phyloP scores from a whole-genome alignment of 2,113 vertebrate genomes.

The Anoplopoma fimbria region DNA sequence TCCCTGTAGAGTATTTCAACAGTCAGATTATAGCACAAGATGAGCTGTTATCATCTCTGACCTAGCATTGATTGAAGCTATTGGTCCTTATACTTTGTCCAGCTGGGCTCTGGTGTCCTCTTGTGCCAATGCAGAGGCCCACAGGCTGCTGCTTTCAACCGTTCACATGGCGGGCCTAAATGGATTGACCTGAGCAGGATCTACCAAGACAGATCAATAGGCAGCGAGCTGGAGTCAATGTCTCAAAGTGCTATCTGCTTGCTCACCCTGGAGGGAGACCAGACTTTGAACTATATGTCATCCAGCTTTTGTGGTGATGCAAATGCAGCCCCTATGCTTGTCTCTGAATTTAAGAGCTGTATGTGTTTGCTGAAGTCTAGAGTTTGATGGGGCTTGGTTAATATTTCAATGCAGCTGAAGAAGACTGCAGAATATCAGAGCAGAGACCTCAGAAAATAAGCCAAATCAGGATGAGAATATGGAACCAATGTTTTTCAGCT shows the following conservation, averaged over 20 bases:
- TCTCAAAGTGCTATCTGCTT: constrained; percentile 49
- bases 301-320: constrained; percentile 28
- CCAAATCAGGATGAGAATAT: constrained; percentile 2
- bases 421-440: constrained; percentile 15
- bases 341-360: constrained; percentile 17
- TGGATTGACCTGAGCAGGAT: constrained; percentile 68
- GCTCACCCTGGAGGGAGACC: not conserved
- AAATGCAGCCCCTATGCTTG: constrained; percentile 28
- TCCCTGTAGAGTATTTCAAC: constrained; percentile 35
- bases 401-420: constrained; percentile 56
- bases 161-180: constrained; percentile 38
- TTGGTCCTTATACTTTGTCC: constrained; percentile 48
- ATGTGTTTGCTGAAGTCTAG: constrained; percentile 34
- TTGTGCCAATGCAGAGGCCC: not conserved
- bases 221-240: constrained; percentile 36
- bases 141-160: constrained; percentile 33
- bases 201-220: constrained; percentile 62
- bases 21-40: constrained; percentile 56
- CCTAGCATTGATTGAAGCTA: constrained; percentile 55
- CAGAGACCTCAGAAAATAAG: not conserved
- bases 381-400: constrained; percentile 49
- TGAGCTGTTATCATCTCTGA: constrained; percentile 66
- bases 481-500: constrained; percentile 7
- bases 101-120: constrained; percentile 42
- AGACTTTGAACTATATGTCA: constrained; percentile 14